Evolutionary conservation across 2,797 vertebrate species (phyloP).

Genomic region (Platyrinchus mystaceus): DNA sequence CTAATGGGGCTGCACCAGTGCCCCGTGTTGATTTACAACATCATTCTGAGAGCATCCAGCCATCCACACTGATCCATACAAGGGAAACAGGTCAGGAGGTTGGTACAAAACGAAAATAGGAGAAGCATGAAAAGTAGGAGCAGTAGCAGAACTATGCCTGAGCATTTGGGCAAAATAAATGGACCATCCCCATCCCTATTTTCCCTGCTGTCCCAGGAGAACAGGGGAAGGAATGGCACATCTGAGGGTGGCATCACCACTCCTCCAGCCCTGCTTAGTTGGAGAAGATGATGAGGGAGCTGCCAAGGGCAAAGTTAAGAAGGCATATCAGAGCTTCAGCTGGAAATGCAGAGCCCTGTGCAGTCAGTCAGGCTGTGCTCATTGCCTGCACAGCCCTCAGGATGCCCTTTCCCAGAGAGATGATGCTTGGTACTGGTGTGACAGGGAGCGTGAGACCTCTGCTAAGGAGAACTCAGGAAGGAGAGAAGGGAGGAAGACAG

Average conservation of each 20-base stretch:
- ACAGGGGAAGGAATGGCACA: no score
- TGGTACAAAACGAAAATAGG: background rate
- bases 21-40: rapidly evolving
- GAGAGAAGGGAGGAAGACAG: background rate
- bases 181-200: background rate
- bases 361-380: background rate
- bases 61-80: no score
- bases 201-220: background rate
- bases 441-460: background rate
- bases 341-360: background rate
- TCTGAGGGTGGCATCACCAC: background rate
- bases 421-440: background rate
- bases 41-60: background rate
- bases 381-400: background rate
- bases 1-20: background rate
- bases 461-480: background rate
- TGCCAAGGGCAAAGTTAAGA: background rate
- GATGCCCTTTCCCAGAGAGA: background rate
- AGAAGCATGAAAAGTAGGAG: background rate
- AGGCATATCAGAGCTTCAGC: background rate
- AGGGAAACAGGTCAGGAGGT: background rate
- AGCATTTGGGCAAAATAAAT: background rate
- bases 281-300: background rate
- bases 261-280: background rate
- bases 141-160: background rate